Conservation (phyloP, 2,888 invertebrate species). For the Argyra leucocephala region DNA sequence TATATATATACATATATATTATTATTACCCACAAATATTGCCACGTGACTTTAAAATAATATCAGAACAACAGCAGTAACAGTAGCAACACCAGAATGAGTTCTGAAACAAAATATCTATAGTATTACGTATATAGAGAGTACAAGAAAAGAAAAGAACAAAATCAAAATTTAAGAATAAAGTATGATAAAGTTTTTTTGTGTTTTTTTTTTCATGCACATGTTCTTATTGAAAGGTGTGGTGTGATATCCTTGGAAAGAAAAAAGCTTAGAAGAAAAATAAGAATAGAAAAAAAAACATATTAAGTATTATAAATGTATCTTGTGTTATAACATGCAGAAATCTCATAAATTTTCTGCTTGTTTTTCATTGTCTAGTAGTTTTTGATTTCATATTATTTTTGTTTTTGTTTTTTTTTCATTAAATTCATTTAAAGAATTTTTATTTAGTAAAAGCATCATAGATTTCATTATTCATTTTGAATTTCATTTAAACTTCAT, state of each 20-base stretch:
- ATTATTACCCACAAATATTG: not conserved
- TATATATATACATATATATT: too few relatives aligned
- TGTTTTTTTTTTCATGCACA: not conserved
- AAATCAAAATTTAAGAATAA: not conserved
- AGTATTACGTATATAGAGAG: too few relatives aligned
- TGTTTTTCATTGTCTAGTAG: not conserved
- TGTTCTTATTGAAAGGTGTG: not conserved
- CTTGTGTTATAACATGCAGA: slow-evolving; percentile 1
- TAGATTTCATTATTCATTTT: too few relatives aligned
- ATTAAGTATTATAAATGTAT: slow-evolving; percentile 2
- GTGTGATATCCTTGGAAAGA: not conserved
- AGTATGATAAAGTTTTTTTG: not conserved
- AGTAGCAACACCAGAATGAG: not conserved
- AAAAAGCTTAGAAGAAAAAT: not conserved
- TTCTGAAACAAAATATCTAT: not conserved
- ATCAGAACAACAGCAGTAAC: not conserved
- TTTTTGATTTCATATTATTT: not conserved
- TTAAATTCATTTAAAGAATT: too few relatives aligned
- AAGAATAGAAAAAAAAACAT: not conserved
- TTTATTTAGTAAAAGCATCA: too few relatives aligned
- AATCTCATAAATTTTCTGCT: not conserved
- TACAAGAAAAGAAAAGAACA: not conserved
- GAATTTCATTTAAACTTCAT: too few relatives aligned
- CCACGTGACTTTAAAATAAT: not conserved
- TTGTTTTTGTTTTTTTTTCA: not conserved